Conservation (phyloP, 2,888 invertebrate species). For the Ypsolopha sequella region DNA sequence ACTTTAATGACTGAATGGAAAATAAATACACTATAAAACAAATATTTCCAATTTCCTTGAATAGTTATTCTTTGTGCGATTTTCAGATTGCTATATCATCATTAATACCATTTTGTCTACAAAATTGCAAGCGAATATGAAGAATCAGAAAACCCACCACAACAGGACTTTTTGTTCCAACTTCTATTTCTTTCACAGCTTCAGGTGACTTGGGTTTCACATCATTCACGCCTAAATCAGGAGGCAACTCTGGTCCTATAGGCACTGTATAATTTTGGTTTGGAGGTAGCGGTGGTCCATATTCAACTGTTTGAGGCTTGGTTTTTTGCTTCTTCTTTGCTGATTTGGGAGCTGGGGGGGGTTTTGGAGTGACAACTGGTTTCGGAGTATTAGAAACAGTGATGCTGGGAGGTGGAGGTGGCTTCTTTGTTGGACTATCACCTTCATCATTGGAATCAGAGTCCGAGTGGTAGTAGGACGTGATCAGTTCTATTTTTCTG, state of each 20-base stretch:
- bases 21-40: neutral
- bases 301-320: conserved; percentile 26
- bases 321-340: conserved; percentile 35
- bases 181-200: neutral
- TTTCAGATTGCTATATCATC: conserved; percentile 43
- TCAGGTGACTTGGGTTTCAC: neutral
- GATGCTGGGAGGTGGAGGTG: conserved; percentile 8
- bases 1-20: neutral
- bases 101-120: conserved; percentile 16
- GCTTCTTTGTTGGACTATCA: conserved; percentile 26
- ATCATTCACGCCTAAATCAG: conserved; percentile 16
- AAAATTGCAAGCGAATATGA: neutral
- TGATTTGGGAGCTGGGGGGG: conserved; percentile 9
- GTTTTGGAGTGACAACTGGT: conserved; percentile 8
- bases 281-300: conserved; percentile 45
- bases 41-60: conserved; percentile 19
- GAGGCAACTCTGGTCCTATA: conserved; percentile 54
- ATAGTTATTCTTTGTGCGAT: conserved; percentile 27
- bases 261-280: conserved; percentile 41
- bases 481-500: conserved; percentile 72
- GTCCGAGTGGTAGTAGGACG: conserved; percentile 66
- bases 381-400: conserved; percentile 7
- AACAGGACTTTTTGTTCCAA: conserved; percentile 7
- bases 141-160: conserved; percentile 20
- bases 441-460: conserved; percentile 65